Evolutionary conservation across 2,797 vertebrate genomes (phyloP), one percentile per base, ranked within the genome.

Genomic region (Tragopan temminckii): DNA sequence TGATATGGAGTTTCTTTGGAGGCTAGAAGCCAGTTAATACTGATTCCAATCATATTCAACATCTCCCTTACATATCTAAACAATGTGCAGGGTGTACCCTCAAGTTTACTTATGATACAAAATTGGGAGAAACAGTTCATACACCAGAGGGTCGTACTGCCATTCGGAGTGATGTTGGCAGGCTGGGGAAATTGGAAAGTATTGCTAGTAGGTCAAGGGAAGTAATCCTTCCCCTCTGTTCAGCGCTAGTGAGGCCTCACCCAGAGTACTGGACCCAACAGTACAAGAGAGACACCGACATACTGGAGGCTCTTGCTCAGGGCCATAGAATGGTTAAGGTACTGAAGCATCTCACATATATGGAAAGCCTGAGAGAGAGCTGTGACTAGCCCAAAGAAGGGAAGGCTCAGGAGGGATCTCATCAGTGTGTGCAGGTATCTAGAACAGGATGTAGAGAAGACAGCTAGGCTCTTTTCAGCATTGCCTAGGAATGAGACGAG

Each of bases 161-260:
- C 33, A 23, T 58, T 23, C 50, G 35, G 38, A 2, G 23, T 25
- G 16, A 69, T 27, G 25, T 62, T 1, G 0, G 9, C 13, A 20
- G 53, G 27, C 52, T 45, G 38, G 46, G 40, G 45, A 64, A 66
- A 62, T 21, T 11, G 35, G 23, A 9, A 17, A 71, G 1, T 4
- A 6, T 7, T 6, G 5, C 14, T 43, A 91, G 17, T 4, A 78
- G 19, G 13, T 55, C 16, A 52, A 52, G 27, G 9, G 50, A 31
- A 52, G 50, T 52, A 52, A 52, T 52, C 27, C 27, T 29, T 52
- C 27, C 50, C 15, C 50, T 52, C 27, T 52, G 50, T 27, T 52
- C 50, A 52, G 50, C 27, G 31, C 7, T 61, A 25, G 3, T 68
- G 35, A 76, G n/a, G 6, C 10, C 31, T 25, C 5, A n/a, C 7